Evolutionary conservation across 2,888 invertebrate genomes (phyloP), one percentile per base, ranked within the genome.

Genomic region (Drosophila eohydei): DNA sequence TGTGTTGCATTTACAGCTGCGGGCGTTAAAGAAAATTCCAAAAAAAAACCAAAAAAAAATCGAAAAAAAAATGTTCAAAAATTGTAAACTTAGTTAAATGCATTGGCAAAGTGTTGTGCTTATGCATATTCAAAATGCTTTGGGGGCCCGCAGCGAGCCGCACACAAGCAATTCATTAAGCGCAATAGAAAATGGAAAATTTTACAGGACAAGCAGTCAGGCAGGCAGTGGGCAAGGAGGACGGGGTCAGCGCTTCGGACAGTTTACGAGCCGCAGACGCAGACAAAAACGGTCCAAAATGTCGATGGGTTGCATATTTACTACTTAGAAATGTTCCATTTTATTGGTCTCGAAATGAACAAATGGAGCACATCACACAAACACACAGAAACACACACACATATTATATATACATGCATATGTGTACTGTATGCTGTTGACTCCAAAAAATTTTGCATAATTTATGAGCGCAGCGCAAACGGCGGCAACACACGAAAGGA

Each of bases 321-420:
- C 88, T 80, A 85, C 87, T 84, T 87, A 82, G 76, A 89, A 91
- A 89, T 89, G 90, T 89, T 90, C 87, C 90, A 90, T 90, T 91
- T 91, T 91, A 91, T 91, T 91, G 91, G 91, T 91, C 91, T 91
- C 90, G 90, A 84, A 90, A 90, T 89, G 91, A 90, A 89, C 90
- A 91, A 91, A 91, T 90, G 88, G 83, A 88, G 88, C 74, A 81
- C 83, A 83, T 56, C 26, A 71, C 75, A 65, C 59, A 70, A 83
- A 57, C 26, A 71, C 74, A 65, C 46, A 70, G 48, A 58, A 40
- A 46, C 55, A 59, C 52, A 56, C 38, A 73, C 30, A 50, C 21
- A 69, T 21, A 21, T 21, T 34, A 61, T 50, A 71, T 28, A 70
- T 30, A 48, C 38, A 28, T 16, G 16, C 30, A 40, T 28, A 4